These are phyloP conservation scores for Acanthosepion lycidas DNA, from an alignment of 2,888 invertebrate genomes.

Conservation along the genomic window DNA sequence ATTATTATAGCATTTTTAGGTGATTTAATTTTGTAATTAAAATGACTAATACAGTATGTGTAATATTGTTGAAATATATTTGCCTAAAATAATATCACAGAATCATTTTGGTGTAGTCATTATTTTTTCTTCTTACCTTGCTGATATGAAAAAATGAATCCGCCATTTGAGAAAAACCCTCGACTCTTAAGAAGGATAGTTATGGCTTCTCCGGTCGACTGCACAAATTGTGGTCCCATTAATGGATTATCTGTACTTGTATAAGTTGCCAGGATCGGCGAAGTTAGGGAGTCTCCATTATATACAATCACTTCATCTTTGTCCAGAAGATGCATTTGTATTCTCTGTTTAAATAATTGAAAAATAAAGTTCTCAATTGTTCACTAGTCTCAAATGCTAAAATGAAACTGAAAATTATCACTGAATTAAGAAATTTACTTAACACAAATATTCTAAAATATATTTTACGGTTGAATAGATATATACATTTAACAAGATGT, in stretches of 20 bases:
- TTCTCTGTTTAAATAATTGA: slow-evolving; percentile 49
- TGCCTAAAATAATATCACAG: no score
- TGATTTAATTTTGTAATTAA: no score
- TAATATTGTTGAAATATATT: no score
- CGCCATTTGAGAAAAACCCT: slow-evolving; percentile 42
- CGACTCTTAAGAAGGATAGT: slow-evolving; percentile 51
- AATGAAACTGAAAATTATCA: no score
- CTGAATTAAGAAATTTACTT: no score
- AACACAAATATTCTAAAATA: no score
- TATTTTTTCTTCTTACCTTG: slow-evolving; percentile 48
- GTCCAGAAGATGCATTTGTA: slow-evolving; percentile 51
- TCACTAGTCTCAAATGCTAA: no score
- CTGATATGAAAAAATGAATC: slow-evolving; percentile 51
- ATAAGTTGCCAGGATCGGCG: slow-evolving; percentile 51
- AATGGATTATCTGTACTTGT: neutral
- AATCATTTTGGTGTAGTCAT: no score
- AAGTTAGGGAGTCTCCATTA: slow-evolving; percentile 51
- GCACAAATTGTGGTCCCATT: slow-evolving; percentile 44
- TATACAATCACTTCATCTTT: slow-evolving; percentile 52
- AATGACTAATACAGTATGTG: no score
- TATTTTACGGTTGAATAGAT: no score
- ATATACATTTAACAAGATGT: no score
- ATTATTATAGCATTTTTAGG: no score
- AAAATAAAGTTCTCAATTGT: neutral
- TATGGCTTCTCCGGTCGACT: slow-evolving; percentile 52